Conservation (phyloP, 1,140 invertebrate genomes). For the Drosophila sturtevanti region DNA sequence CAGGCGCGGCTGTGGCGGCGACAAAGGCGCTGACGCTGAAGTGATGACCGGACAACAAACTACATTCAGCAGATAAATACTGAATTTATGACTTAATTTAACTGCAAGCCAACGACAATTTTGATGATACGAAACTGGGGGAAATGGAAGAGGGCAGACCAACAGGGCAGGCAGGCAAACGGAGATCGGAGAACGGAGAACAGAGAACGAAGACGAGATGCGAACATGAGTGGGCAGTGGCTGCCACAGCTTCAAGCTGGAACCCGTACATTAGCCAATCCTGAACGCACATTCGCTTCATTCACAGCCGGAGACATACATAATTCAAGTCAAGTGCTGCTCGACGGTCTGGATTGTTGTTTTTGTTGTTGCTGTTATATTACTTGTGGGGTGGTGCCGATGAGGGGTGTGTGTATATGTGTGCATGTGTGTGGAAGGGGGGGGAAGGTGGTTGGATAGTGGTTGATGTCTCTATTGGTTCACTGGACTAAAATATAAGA, state of each 20-base stretch:
- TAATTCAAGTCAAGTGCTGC: constrained; percentile 56
- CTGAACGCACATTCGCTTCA: constrained; percentile 76
- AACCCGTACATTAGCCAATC: constrained; percentile 75
- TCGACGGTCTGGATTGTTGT: neutral
- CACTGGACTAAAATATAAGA: constrained; percentile 50
- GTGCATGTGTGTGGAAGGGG: neutral
- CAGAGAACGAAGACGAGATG: constrained; percentile 10
- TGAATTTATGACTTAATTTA: constrained; percentile 83
- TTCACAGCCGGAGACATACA: constrained; percentile 72
- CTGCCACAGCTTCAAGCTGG: constrained; percentile 49
- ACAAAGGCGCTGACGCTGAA: constrained; percentile 75
- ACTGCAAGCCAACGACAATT: constrained; percentile 81
- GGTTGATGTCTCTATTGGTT: constrained; percentile 77
- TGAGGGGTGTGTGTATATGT: neutral
- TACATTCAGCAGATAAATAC: constrained; percentile 82
- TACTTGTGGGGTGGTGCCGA: neutral
- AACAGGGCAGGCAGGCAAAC: neutral
- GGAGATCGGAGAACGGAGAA: neutral
- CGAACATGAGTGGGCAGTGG: constrained; percentile 73
- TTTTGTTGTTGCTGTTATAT: constrained; percentile 21
- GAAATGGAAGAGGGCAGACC: neutral
- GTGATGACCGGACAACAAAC: constrained; percentile 83
- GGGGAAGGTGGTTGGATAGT: constrained; percentile 34
- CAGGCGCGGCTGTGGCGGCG: constrained; percentile 50
- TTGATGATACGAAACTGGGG: constrained; percentile 61